Conservation (phyloP, 2,797 vertebrate genomes). For the Chlorospingus flavigularis region DNA sequence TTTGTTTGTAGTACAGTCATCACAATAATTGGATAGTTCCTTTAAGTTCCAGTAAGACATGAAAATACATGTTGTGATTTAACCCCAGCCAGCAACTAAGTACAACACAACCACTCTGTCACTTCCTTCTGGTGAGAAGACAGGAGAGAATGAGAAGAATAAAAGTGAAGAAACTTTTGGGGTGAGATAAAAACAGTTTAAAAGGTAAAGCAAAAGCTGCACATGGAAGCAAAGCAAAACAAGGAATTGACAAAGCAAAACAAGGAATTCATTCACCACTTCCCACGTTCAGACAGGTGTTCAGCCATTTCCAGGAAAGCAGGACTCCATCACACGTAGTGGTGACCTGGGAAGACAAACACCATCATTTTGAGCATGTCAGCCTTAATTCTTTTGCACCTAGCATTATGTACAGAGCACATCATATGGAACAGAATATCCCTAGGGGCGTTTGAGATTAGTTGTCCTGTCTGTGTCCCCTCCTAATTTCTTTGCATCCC, state of each 20-base stretch:
- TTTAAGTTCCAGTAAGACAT: neutral
- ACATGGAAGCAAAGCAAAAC: neutral
- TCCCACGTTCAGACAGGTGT: neutral
- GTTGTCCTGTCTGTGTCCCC: neutral
- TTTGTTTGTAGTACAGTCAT: neutral
- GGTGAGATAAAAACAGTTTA: neutral
- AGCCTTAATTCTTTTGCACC: neutral
- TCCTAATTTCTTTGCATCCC: neutral
- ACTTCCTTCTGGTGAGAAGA: neutral
- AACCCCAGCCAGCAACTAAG: neutral
- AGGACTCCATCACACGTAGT: fast-evolving
- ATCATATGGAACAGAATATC: neutral
- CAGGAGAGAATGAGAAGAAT: neutral
- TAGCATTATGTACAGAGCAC: neutral
- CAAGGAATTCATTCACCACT: neutral
- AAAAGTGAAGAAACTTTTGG: neutral
- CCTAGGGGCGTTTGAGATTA: neutral
- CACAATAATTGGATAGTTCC: neutral
- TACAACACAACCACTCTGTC: neutral
- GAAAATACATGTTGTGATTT: neutral
- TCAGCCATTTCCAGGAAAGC: neutral
- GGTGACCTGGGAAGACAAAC: neutral
- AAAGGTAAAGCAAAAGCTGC: neutral
- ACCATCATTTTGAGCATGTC: neutral
- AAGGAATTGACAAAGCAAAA: neutral